These are phyloP conservation scores for Epinephelus malabaricus DNA, from an alignment of 2,797 vertebrate genomes.

Conservation along the genomic window DNA sequence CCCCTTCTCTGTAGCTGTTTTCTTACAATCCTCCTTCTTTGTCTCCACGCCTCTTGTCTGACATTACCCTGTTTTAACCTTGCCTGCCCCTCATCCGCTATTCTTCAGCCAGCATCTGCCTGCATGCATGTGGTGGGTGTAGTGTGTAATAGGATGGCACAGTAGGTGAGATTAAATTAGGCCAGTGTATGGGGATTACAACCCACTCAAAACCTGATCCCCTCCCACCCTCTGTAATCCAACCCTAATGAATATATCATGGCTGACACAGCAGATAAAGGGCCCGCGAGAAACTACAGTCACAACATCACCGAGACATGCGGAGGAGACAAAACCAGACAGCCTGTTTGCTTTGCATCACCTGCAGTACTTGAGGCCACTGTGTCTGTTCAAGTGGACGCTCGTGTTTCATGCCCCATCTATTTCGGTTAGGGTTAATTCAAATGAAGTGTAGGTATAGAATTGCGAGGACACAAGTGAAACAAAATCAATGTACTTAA, in stretches of 20 bases:
- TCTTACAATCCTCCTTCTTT: slow-evolving; percentile 34
- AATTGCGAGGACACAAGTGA: slow-evolving; percentile 23
- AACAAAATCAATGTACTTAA: slow-evolving; percentile 69
- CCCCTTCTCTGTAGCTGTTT: slow-evolving; percentile 25
- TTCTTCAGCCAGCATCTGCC: slow-evolving; percentile 52
- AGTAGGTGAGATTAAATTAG: slow-evolving; percentile 89
- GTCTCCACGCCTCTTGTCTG: slow-evolving; percentile 58
- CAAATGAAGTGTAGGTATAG: slow-evolving; percentile 48
- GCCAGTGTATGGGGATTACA: slow-evolving; percentile 86
- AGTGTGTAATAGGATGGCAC: slow-evolving; percentile 86
- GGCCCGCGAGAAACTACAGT: slow-evolving; percentile 56
- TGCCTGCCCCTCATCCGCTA: slow-evolving; percentile 42
- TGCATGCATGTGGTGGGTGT: slow-evolving; percentile 69
- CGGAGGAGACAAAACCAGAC: slow-evolving; percentile 45
- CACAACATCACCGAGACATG: slow-evolving; percentile 59
- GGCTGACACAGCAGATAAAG: slow-evolving; percentile 81
- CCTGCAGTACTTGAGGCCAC: slow-evolving; percentile 38
- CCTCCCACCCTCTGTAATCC: slow-evolving; percentile 85
- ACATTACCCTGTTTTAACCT: slow-evolving; percentile 66
- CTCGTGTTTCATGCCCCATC: slow-evolving; percentile 36
- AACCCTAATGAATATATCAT: slow-evolving; percentile 86
- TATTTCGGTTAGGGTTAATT: slow-evolving; percentile 50
- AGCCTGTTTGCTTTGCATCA: slow-evolving; percentile 49
- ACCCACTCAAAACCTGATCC: slow-evolving; percentile 83
- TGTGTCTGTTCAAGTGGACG: slow-evolving; percentile 37